Conservation (phyloP, 2,113 vertebrate genomes). For the Cranoglanis bouderius region DNA sequence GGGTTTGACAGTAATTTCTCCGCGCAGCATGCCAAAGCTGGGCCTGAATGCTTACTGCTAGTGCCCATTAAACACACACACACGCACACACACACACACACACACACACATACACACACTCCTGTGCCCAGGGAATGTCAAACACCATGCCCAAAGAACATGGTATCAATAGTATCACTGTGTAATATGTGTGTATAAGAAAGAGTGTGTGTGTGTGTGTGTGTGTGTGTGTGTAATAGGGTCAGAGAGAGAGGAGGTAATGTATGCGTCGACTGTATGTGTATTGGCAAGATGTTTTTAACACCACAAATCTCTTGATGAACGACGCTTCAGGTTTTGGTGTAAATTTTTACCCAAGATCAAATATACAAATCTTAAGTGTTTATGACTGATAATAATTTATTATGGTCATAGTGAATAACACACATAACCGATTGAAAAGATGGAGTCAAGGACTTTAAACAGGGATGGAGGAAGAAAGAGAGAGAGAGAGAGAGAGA, state of each 20-base stretch:
- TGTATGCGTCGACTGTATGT: slow-evolving; percentile 23
- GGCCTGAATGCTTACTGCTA: slow-evolving; percentile 65
- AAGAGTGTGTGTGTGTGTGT: slow-evolving; percentile 59
- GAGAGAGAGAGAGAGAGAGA: slow-evolving; percentile 3
- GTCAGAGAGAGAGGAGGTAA: slow-evolving; percentile 24
- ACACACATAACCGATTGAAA: not conserved
- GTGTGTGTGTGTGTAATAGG: slow-evolving; percentile 49
- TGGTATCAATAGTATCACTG: slow-evolving; percentile 73
- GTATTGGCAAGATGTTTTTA: slow-evolving; percentile 36
- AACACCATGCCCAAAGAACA: slow-evolving; percentile 70
- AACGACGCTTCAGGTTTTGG: slow-evolving; percentile 10
- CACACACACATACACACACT: slow-evolving; percentile 29
- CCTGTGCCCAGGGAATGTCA: slow-evolving; percentile 29
- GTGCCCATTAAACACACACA: slow-evolving; percentile 64
- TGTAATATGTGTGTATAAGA: slow-evolving; percentile 54
- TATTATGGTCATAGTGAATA: slow-evolving; percentile 21
- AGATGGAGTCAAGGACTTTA: not conserved
- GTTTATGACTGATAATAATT: slow-evolving; percentile 33
- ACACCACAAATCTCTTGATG: slow-evolving; percentile 37
- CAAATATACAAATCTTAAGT: slow-evolving; percentile 40
- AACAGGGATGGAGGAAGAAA: not conserved
- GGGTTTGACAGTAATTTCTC: slow-evolving; percentile 76
- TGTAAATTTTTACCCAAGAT: slow-evolving; percentile 16
- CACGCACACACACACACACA: slow-evolving; percentile 23
- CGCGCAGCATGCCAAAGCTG: slow-evolving; percentile 63